phyloP scores from a whole-genome alignment of 2,797 vertebrate species.

The Serranus cabrilla region DNA sequence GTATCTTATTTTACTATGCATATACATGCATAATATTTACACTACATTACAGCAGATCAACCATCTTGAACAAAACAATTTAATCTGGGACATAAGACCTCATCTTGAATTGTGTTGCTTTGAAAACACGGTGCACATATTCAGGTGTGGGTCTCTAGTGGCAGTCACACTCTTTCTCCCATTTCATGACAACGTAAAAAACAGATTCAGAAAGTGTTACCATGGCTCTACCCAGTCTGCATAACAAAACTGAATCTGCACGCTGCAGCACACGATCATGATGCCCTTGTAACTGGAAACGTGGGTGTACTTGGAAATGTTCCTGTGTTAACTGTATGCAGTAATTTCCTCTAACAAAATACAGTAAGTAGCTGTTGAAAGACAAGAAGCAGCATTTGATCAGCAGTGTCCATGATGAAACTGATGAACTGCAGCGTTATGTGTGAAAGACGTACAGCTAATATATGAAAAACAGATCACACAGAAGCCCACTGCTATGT shows the following conservation, averaged over 20 bases:
- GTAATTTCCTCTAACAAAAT: neutral
- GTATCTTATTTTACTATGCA: neutral
- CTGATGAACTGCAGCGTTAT: fast-evolving
- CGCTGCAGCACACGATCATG: neutral
- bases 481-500: slow-evolving; percentile 73
- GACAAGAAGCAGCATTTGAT: neutral
- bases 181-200: neutral
- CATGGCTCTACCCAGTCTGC: neutral
- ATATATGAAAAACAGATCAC: slow-evolving; percentile 12
- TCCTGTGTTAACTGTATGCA: neutral
- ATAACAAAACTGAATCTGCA: neutral
- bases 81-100: no score
- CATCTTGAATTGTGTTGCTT: neutral
- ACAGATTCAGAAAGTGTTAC: neutral
- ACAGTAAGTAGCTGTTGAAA: neutral
- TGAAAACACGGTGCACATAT: neutral
- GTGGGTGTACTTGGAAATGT: neutral
- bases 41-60: neutral
- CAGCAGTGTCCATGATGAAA: neutral
- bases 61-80: neutral
- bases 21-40: neutral
- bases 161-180: neutral
- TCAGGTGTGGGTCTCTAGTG: neutral
- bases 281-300: neutral
- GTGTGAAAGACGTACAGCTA: neutral